These are phyloP conservation scores for Hololepta plana DNA, from an alignment of 2,888 invertebrate genomes.

Conservation along the genomic window DNA sequence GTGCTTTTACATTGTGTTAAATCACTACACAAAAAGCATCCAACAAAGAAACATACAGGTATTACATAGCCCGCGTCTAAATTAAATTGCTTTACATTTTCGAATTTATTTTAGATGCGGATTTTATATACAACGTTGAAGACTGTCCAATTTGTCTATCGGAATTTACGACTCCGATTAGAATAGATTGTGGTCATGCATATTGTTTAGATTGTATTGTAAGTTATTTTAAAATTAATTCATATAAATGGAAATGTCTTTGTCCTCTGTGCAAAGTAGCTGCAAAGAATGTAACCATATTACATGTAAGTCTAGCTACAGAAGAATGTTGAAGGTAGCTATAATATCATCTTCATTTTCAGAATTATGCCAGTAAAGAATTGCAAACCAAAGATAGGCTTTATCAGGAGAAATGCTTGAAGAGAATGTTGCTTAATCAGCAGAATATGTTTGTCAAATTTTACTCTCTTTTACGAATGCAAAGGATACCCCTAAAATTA, in stretches of 20 bases:
- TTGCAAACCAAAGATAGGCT: too few relatives aligned
- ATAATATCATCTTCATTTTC: too few relatives aligned
- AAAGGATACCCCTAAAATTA: too few relatives aligned
- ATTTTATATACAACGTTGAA: conserved; percentile 14
- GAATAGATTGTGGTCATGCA: conserved; percentile 15
- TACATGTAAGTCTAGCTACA: conserved; percentile 8
- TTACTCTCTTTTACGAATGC: too few relatives aligned
- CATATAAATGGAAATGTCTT: conserved; percentile 8
- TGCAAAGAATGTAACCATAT: conserved; percentile 6
- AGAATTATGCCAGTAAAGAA: conserved; percentile 1
- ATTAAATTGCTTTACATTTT: neutral
- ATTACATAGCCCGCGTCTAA: too few relatives aligned
- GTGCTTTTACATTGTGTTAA: too few relatives aligned
- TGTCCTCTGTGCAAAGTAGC: conserved; percentile 13
- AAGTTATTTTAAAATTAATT: conserved; percentile 10
- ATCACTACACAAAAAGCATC: too few relatives aligned
- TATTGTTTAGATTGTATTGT: conserved; percentile 15
- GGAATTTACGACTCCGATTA: conserved; percentile 11
- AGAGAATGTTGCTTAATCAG: too few relatives aligned
- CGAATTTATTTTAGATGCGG: conserved; percentile 7
- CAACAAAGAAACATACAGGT: too few relatives aligned
- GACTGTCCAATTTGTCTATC: conserved; percentile 17
- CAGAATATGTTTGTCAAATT: too few relatives aligned
- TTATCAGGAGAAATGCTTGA: too few relatives aligned
- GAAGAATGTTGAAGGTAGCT: too few relatives aligned